Evolutionary conservation across 2,888 invertebrate genomes (phyloP).

Genomic region (Andrena haemorrhoa): DNA sequence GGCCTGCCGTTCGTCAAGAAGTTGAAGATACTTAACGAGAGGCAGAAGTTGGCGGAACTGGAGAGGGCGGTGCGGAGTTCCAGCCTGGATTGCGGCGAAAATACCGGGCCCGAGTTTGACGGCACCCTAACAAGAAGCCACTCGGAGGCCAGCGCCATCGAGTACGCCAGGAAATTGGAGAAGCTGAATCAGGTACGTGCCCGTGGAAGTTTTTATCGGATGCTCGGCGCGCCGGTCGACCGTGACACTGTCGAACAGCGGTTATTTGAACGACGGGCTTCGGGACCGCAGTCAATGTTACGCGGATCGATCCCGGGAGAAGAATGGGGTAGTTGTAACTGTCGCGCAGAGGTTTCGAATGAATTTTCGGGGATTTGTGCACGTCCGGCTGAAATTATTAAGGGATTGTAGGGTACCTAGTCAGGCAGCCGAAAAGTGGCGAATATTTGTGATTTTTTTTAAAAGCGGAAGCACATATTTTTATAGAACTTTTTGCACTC

Average conservation of each 20-base stretch:
- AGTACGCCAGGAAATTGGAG: conserved; percentile 83
- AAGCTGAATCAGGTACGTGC: conserved; percentile 80
- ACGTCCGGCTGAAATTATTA: no score
- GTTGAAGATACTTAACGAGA: conserved; percentile 94
- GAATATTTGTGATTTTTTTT: no score
- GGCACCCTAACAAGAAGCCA: conserved; percentile 90
- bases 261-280: background rate
- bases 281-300: background rate
- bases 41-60: conserved; percentile 93
- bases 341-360: no score
- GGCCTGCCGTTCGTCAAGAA: conserved; percentile 95
- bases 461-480: no score
- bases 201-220: background rate
- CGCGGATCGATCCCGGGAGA: background rate
- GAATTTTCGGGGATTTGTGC: no score
- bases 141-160: conserved; percentile 93
- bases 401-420: no score
- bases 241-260: background rate
- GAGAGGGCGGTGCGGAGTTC: conserved; percentile 93
- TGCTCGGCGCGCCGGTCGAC: background rate
- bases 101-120: conserved; percentile 87
- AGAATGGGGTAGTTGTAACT: no score
- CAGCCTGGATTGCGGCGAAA: conserved; percentile 91
- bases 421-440: no score
- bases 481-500: no score